Conservation (phyloP, 2,113 vertebrate genomes). For the Eudyptes chrysolophus region DNA sequence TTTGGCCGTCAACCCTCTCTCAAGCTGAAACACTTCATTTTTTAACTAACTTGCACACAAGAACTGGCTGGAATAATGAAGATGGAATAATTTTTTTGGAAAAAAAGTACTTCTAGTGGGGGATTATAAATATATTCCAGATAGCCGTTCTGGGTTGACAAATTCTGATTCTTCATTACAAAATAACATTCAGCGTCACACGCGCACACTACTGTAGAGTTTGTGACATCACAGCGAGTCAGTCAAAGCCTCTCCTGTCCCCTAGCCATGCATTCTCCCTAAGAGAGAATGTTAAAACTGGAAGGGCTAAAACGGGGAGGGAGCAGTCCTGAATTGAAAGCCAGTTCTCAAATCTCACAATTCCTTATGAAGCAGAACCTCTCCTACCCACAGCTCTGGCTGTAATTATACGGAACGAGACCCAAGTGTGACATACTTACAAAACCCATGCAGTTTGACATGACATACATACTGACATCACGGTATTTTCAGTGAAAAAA, state of each 20-base stretch:
- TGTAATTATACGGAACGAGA: accelerated
- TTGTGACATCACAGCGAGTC: not conserved
- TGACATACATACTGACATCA: not conserved
- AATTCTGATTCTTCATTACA: not conserved
- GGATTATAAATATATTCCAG: not conserved
- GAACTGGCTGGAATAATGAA: not conserved
- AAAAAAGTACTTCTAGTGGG: not conserved
- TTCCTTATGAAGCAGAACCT: not conserved
- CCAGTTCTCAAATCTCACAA: not conserved
- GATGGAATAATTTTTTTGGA: not conserved
- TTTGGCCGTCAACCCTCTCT: not conserved
- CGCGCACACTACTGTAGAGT: not conserved
- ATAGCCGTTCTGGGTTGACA: not conserved
- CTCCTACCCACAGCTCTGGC: not conserved
- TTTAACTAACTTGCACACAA: not conserved
- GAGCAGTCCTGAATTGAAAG: not conserved
- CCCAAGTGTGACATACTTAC: accelerated
- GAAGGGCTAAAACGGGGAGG: not conserved
- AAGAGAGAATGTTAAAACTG: not conserved
- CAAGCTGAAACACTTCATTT: not conserved
- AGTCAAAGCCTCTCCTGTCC: not conserved
- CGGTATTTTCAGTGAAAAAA: not conserved
- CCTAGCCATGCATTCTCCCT: not conserved
- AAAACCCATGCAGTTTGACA: not conserved
- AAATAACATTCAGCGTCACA: not conserved